Base-by-base conservation (phyloP, 2,888 invertebrate species). In the Rhimphoctona megacephalus region DNA sequence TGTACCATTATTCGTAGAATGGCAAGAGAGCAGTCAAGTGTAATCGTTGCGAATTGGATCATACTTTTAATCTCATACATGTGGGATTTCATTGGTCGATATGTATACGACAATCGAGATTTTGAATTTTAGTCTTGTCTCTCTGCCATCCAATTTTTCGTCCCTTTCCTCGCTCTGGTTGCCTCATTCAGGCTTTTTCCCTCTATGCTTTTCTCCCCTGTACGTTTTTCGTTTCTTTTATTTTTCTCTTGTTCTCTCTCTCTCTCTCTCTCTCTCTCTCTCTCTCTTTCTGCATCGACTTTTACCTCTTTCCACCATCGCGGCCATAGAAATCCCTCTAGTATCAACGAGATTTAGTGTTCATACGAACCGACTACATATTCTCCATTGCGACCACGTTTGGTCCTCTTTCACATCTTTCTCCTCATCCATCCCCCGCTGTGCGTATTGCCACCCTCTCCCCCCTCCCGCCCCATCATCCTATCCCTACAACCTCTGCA, bases 31-130 rank as follows among this genome's bases (percentile, higher is more conserved):
- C 69, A 79, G 69, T 74, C 79, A 82, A 81, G 30, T 33, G 81
- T 79, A 87, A 87, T 84, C 86, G 74, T 82, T 25, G 69, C 64
- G 76, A 82, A 87, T 87, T 87, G 86, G 86, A 82, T 87, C 79
- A 87, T 85, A 80, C 81, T 81, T 82, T 82, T 82, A 82, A 87
- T 85, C 84, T 84, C 49, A 70, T 72, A 82, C 76, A 79, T 74
- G 66, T 54, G 70, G 54, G 79, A 73, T 84, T 79, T 81, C 57
- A 82, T 84, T 57, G 84, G 85, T 87, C 74, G 86, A 81, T 83
- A 69, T 69, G 52, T 25, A 19, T 22, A 25, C 52, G 52, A 43
- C 54, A 46, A 46, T 49, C 61, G 86, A 82, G 74, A 82, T 70
- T 76, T 87, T 54, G 64, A 66, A 76, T 54, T 52, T 54, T 19